Percentiles rank a stretch among this genome's conserved stretches.
phyloP scores from a whole-genome alignment of 2,797 vertebrate genomes.

The Bufotes viridis region DNA sequence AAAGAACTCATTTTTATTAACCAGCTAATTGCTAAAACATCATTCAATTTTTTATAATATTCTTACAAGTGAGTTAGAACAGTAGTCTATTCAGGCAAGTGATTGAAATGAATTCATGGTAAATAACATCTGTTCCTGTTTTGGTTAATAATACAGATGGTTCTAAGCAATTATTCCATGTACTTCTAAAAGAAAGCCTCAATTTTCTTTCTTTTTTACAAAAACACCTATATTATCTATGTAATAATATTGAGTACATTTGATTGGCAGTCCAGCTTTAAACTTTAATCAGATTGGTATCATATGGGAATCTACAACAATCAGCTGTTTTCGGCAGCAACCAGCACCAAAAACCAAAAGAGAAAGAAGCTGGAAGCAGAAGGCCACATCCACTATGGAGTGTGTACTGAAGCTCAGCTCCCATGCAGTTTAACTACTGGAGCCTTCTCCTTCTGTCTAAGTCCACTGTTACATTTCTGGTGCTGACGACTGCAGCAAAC shows the following conservation, averaged over 20 bases:
- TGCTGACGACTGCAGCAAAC: too few species aligned
- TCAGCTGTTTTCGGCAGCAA: too few species aligned
- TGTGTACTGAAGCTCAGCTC: too few species aligned
- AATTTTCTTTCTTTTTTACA: background rate
- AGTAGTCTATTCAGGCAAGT: constrained; percentile 26
- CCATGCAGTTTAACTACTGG: too few species aligned
- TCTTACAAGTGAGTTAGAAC: background rate
- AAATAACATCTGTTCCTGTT: constrained; percentile 55
- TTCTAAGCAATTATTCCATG: constrained; percentile 23
- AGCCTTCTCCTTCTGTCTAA: too few species aligned
- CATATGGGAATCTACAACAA: too few species aligned
- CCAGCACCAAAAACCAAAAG: too few species aligned
- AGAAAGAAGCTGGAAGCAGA: too few species aligned
- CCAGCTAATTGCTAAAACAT: constrained; percentile 10
- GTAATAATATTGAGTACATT: background rate
- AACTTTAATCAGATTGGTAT: too few species aligned
- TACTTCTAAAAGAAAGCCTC: background rate
- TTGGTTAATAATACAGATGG: constrained; percentile 32
- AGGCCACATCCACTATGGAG: too few species aligned
- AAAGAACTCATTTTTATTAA: background rate
- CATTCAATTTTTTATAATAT: background rate
- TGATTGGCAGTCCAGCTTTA: background rate
- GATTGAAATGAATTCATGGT: constrained; percentile 39
- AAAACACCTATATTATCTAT: background rate
- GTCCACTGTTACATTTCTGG: too few species aligned